Evolutionary conservation across 2,797 vertebrate species (phyloP).

Genomic region (Lepidocolaptes lacrymiger): DNA sequence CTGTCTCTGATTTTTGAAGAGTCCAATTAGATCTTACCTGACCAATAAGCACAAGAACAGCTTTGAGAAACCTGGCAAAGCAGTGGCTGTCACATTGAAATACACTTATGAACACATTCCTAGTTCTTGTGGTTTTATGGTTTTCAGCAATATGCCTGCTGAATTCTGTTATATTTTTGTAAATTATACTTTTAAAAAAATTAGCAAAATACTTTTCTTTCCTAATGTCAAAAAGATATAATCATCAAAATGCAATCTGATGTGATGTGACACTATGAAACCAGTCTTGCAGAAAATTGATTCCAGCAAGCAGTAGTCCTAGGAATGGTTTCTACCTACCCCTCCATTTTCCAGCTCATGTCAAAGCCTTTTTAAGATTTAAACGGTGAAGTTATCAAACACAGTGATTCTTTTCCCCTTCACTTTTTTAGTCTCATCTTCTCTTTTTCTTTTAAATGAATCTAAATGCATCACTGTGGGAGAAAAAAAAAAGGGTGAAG

Average conservation of each 20-base stretch:
- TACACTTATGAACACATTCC: not conserved
- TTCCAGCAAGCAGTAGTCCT: conserved; percentile 38
- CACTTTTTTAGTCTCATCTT: not conserved
- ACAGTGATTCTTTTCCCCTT: not conserved
- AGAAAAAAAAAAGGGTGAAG: not conserved
- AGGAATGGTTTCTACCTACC: not conserved
- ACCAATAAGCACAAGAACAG: not conserved
- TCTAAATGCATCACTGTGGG: not conserved
- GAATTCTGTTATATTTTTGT: not conserved
- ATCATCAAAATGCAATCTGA: conserved; percentile 28
- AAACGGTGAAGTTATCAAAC: conserved; percentile 6
- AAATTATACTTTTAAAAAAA: conserved; percentile 6
- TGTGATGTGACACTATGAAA: conserved; percentile 2
- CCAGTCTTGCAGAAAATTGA: conserved; percentile 45
- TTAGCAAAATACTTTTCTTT: conserved; percentile 8
- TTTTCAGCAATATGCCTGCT: not conserved
- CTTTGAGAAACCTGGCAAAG: not conserved
- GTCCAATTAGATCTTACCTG: not conserved
- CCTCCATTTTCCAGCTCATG: not conserved
- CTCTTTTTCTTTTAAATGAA: not conserved
- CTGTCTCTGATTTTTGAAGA: not conserved
- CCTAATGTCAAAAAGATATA: conserved; percentile 7
- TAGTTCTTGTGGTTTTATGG: conserved; percentile 25
- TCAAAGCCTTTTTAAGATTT: not conserved
- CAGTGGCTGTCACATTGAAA: not conserved